Evolutionary conservation across 2,888 invertebrate species (phyloP).

Genomic region (Leucophenga maculata): DNA sequence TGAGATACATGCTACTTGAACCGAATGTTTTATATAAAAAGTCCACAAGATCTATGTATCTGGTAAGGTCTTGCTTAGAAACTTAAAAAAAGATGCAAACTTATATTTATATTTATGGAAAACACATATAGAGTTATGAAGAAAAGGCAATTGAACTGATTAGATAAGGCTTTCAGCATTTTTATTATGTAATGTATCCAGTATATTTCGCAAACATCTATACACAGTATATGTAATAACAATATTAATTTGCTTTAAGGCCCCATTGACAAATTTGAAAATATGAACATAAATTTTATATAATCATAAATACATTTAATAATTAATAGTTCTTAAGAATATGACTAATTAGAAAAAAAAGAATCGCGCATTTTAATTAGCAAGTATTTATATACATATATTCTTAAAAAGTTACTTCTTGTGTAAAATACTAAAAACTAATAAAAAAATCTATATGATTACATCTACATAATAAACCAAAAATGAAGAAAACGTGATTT

Average conservation of each 20-base stretch:
- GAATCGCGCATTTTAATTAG: slow-evolving; percentile 15
- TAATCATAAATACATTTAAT: slow-evolving; percentile 1
- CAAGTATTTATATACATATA: slow-evolving; percentile 9
- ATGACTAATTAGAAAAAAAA: neutral
- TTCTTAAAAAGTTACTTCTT: slow-evolving; percentile 5
- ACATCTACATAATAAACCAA: slow-evolving; percentile 13
- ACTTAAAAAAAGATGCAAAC: too few relatives aligned
- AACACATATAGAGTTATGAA: neutral
- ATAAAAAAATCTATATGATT: neutral
- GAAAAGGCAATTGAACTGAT: slow-evolving; percentile 57
- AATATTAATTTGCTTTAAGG: neutral
- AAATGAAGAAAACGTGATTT: too few relatives aligned
- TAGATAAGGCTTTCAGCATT: slow-evolving; percentile 57
- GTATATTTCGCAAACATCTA: slow-evolving; percentile 3
- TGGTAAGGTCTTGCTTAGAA: too few relatives aligned
- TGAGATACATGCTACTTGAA: too few relatives aligned
- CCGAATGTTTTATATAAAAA: too few relatives aligned
- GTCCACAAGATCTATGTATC: too few relatives aligned
- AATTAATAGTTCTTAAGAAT: slow-evolving; percentile 3
- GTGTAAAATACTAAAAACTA: slow-evolving; percentile 10
- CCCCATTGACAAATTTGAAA: neutral
- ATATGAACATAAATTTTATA: slow-evolving; percentile 2
- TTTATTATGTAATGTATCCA: slow-evolving; percentile 35
- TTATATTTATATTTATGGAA: too few relatives aligned
- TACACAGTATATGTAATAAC: neutral